phyloP scores from a whole-genome alignment of 1,140 invertebrate species.

The Panagrolaimus sp. region DNA sequence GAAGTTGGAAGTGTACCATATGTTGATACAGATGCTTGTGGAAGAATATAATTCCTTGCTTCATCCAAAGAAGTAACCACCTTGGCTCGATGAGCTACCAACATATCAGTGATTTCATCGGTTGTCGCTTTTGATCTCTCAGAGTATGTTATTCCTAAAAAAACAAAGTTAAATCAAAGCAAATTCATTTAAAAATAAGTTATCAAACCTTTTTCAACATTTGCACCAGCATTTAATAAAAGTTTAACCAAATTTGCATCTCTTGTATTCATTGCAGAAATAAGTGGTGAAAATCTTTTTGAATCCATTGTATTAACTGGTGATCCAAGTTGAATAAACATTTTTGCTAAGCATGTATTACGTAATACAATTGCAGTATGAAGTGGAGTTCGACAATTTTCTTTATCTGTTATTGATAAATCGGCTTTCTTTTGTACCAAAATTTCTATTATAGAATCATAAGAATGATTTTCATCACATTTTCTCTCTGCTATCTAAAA shows the following conservation, averaged over 20 bases:
- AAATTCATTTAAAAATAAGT: too few relatives aligned
- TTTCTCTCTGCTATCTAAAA: neutral
- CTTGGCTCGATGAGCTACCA: neutral
- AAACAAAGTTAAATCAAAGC: too few relatives aligned
- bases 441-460: neutral
- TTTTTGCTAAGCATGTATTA: neutral
- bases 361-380: neutral
- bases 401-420: neutral
- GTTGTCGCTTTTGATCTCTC: too few relatives aligned
- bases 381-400: neutral
- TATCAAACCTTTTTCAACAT: neutral
- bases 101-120: neutral
- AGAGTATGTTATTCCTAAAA: too few relatives aligned
- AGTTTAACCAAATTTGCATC: neutral
- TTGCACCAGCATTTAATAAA: neutral
- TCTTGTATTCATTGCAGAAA: neutral
- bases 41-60: neutral
- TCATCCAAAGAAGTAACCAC: neutral
- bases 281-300: neutral
- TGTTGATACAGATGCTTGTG: neutral
- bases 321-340: neutral
- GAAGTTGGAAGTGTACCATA: neutral
- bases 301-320: neutral
- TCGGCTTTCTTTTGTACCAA: neutral
- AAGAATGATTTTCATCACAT: neutral